phyloP scores from a whole-genome alignment of 30 jellyfish, hydroid and myxozoan species.

The Rhopilema esculentum region DNA sequence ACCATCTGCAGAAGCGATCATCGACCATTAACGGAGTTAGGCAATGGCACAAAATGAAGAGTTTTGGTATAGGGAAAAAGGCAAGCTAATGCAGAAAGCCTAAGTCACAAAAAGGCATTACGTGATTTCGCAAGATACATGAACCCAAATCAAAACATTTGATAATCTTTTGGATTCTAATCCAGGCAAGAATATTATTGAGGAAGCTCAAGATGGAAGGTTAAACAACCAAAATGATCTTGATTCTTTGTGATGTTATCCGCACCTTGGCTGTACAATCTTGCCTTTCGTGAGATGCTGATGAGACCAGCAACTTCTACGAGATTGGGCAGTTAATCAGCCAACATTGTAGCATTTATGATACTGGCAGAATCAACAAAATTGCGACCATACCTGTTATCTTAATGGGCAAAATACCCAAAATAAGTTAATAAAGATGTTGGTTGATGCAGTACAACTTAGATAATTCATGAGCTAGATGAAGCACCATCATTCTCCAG shows the following conservation, averaged over 20 bases:
- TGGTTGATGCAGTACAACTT: slow-evolving; percentile 21
- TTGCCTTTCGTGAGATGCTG: slow-evolving; percentile 13
- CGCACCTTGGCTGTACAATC: background rate
- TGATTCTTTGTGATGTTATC: slow-evolving; percentile 1
- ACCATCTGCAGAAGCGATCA: too few species aligned
- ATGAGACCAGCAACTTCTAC: slow-evolving; percentile 12
- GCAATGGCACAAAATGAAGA: too few species aligned
- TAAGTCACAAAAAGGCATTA: too few species aligned
- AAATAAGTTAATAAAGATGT: slow-evolving; percentile 3
- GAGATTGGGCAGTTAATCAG: slow-evolving; percentile 35
- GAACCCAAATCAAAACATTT: too few species aligned
- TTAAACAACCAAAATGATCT: too few species aligned
- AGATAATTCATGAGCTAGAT: slow-evolving; percentile 4
- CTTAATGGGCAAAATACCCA: slow-evolving; percentile 29
- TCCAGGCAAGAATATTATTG: background rate
- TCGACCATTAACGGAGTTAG: too few species aligned
- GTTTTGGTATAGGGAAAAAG: too few species aligned
- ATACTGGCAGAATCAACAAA: slow-evolving; percentile 36
- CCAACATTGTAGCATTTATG: slow-evolving; percentile 10
- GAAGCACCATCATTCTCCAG: slow-evolving; percentile 2
- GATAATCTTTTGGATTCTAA: background rate
- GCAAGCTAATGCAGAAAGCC: too few species aligned
- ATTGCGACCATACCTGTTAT: slow-evolving; percentile 31
- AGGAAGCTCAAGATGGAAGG: too few species aligned
- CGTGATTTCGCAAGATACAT: too few species aligned